Percentiles rank a stretch among this genome's conserved stretches.
Evolutionary conservation across 30 jellyfish, hydroid and myxozoan genomes (phyloP).

Genomic region (Pseudorhiza aurosa): DNA sequence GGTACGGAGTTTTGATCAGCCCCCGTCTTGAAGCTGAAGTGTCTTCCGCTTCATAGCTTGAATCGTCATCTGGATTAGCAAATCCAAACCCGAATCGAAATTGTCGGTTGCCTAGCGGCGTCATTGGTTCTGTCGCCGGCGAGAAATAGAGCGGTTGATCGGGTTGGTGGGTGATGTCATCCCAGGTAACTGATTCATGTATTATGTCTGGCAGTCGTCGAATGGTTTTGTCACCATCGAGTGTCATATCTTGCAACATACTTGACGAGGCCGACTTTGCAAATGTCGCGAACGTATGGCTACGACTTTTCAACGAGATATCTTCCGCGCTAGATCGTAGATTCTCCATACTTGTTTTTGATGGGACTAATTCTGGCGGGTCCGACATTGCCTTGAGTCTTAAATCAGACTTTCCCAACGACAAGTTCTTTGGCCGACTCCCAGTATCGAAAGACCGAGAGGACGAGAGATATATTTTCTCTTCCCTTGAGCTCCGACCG

Average conservation of each 20-base stretch:
- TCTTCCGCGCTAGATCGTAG: slow-evolving; percentile 14
- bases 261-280: slow-evolving; percentile 14
- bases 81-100: slow-evolving; percentile 39
- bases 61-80: background rate
- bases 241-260: background rate
- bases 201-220: slow-evolving; percentile 73
- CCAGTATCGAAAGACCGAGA: slow-evolving; percentile 61
- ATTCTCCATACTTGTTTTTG: background rate
- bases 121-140: slow-evolving; percentile 77
- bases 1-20: background rate
- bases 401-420: slow-evolving; percentile 9
- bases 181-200: slow-evolving; percentile 54
- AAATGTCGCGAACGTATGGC: background rate
- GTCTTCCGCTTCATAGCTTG: background rate
- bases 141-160: slow-evolving; percentile 63
- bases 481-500: slow-evolving; percentile 72
- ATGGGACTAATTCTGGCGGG: slow-evolving; percentile 9
- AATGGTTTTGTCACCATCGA: slow-evolving; percentile 61
- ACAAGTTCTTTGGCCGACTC: background rate
- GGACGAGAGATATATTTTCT: slow-evolving; percentile 3
- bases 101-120: slow-evolving; percentile 64
- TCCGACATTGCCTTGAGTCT: slow-evolving; percentile 22
- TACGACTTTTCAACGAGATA: background rate
- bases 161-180: slow-evolving; percentile 38
- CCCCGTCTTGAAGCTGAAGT: slow-evolving; percentile 3